Conservation (phyloP, 2,113 vertebrate species). For the Odobenus rosmarus region DNA sequence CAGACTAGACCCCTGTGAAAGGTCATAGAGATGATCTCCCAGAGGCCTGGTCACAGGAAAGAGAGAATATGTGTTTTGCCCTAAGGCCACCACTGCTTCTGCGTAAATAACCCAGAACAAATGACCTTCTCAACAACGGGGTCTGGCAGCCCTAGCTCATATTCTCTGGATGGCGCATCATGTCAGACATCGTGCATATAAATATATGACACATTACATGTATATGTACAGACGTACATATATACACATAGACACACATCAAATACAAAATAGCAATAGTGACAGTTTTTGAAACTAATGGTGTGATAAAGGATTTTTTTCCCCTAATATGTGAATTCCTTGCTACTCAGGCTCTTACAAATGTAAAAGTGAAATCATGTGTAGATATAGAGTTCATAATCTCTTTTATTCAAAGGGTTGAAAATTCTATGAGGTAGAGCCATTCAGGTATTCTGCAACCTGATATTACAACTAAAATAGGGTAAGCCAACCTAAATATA, state of each 20-base stretch:
- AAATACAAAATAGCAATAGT: not conserved
- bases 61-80: not conserved
- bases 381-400: not conserved
- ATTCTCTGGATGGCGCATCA: not conserved
- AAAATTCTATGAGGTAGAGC: not conserved
- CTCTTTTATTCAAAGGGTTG: not conserved
- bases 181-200: not conserved
- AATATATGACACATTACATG: not conserved
- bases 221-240: not conserved
- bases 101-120: not conserved
- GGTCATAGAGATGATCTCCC: not conserved
- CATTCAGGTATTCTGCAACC: not conserved
- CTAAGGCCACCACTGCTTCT: not conserved
- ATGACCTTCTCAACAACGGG: fast-evolving
- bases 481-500: not conserved
- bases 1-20: not conserved
- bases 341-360: slow-evolving; percentile 17
- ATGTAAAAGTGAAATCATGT: not conserved
- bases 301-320: not conserved
- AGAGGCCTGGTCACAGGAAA: not conserved
- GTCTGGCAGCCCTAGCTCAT: fast-evolving
- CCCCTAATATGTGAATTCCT: not conserved
- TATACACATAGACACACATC: not conserved
- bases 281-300: not conserved
- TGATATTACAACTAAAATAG: not conserved